A percentile compares a stretch with the other conserved stretches of the same genome.
Evolutionary conservation across 2,113 vertebrate species (phyloP).

Genomic region (Cochlearius cochlearius): DNA sequence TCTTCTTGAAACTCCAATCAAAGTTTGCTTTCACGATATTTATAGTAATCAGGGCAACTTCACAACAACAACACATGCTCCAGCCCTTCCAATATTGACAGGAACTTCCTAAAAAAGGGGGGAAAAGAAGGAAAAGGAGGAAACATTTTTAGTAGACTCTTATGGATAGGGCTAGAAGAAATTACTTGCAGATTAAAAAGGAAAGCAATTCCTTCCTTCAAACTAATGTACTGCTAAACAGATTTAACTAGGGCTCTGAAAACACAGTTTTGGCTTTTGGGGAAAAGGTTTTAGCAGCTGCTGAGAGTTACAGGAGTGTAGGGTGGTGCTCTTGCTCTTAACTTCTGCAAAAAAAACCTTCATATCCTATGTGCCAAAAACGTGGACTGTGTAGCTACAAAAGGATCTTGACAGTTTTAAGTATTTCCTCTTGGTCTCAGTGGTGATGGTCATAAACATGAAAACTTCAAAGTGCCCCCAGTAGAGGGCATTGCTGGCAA

Average conservation of each 20-base stretch:
- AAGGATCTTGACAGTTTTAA: background rate
- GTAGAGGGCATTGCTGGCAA: background rate
- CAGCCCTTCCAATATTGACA: constrained; percentile 95
- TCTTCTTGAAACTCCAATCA: background rate
- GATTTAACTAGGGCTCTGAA: background rate
- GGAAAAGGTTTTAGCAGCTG: background rate
- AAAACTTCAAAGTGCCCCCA: background rate
- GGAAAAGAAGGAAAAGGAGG: background rate
- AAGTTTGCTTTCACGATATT: background rate
- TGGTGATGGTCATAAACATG: rapidly evolving
- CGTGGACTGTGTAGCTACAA: rapidly evolving
- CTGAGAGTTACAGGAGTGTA: background rate
- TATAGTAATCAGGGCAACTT: constrained; percentile 82
- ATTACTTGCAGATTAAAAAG: background rate
- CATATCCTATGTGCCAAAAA: rapidly evolving
- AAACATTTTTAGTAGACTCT: background rate
- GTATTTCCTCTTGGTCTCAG: background rate
- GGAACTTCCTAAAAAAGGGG: constrained; percentile 81
- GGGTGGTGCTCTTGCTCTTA: background rate
- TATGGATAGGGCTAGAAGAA: background rate
- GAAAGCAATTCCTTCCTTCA: background rate
- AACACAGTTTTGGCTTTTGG: background rate
- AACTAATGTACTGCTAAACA: background rate
- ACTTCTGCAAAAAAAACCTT: background rate
- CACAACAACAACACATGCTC: constrained; percentile 90